Base-by-base conservation (phyloP, 2,113 vertebrate species). In the Pachycephala philippinensis region DNA sequence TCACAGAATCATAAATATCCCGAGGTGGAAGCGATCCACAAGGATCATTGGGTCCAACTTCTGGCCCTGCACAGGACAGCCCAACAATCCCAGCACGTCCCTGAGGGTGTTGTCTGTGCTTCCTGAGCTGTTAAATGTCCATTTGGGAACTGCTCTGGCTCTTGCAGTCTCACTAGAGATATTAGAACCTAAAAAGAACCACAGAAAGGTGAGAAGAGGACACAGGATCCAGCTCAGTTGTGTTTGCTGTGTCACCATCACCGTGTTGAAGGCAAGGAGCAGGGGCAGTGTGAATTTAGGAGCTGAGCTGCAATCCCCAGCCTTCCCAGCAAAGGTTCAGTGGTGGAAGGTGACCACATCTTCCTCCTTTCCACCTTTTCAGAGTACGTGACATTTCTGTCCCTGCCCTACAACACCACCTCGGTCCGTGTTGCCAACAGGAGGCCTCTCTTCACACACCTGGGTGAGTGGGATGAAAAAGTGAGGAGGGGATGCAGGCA, bases 331-430 rank as follows among this genome's bases (percentile, higher is more conserved):
- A 27, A 64, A 65, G 33, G 6, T 33, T 15, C 60, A 45, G 39
- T 26, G 59, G 6, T 13, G 7, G 14, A 9, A 39, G 10, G 40
- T 79, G 61, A 63, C 70, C 31, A 4, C 17, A 15, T 15, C 9
- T 76, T 91, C 50, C 49, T 91, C 80, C 26, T 96, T 76, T 71
- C 95, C 80, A 63, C 88, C 45, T 77, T 92, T 91, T 65, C 93
- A 99, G 99, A 98, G 80, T 99, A 99, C 1, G 90, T 98, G 84
- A 99, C 99, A 0, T 99, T 99, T 88, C 97, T 99, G 83, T 98
- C 97, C 4, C 69, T 99, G 89, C 98, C 99, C 22, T 94, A 95
- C 37, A 98, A 98, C 44, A 90, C 98, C 87, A 99, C 99, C 56
- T 96, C 84, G 2, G 97, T 99, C 40, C 96, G 61, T 10, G 44